phyloP scores from a whole-genome alignment of 2,888 invertebrate species.

The Hypolimnas misippus region DNA sequence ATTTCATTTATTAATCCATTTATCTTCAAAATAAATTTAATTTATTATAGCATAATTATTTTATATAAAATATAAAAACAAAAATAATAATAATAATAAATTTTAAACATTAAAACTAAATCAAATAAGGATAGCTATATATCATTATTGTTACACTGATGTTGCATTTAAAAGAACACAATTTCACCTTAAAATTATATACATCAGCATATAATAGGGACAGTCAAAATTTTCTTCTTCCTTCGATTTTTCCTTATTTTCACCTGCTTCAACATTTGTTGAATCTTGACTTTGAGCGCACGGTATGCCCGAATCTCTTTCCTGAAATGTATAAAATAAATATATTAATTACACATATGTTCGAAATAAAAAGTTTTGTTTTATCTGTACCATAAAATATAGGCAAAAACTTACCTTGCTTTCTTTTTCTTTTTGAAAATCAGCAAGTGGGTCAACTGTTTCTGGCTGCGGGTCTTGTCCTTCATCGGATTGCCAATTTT shows the following conservation, averaged over 20 bases:
- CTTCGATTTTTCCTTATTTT: conserved; percentile 70
- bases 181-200: conserved; percentile 84
- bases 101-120: no score
- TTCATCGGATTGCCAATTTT: conserved; percentile 72
- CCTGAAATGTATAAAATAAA: conserved; percentile 52
- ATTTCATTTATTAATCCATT: background rate
- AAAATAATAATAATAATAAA: background rate
- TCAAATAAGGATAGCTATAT: no score
- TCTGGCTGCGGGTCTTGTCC: conserved; percentile 70
- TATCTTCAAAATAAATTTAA: background rate
- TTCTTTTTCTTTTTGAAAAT: conserved; percentile 74
- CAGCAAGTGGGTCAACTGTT: conserved; percentile 65
- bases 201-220: conserved; percentile 89
- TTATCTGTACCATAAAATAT: no score
- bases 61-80: no score
- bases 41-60: no score
- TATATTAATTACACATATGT: no score
- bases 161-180: background rate
- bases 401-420: no score
- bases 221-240: conserved; percentile 80
- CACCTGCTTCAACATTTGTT: conserved; percentile 74
- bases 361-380: no score
- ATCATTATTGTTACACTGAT: no score
- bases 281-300: conserved; percentile 79
- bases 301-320: conserved; percentile 76